These are phyloP conservation scores for Schrankia costaestrigalis DNA, from an alignment of 2,888 invertebrate genomes.

Conservation along the genomic window DNA sequence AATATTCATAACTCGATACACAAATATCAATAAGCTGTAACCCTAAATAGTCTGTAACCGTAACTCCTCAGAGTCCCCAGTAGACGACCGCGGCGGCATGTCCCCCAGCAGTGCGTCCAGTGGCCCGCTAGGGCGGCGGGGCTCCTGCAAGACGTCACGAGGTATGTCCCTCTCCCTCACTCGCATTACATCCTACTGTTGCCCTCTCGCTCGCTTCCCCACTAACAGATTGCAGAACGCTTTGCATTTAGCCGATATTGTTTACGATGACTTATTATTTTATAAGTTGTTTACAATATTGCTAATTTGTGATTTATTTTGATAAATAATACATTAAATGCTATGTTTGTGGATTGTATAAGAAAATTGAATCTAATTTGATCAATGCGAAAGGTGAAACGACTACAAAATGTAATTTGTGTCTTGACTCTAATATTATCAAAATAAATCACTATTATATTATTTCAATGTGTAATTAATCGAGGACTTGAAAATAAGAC, in stretches of 20 bases:
- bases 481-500: not conserved
- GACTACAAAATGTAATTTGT: too few relatives aligned
- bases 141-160: conserved; percentile 93
- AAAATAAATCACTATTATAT: not conserved
- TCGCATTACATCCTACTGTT: conserved; percentile 1
- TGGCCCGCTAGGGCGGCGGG: conserved; percentile 87
- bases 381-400: too few relatives aligned
- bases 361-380: too few relatives aligned
- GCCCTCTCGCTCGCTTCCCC: conserved; percentile 31
- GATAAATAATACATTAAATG: too few relatives aligned
- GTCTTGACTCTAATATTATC: too few relatives aligned
- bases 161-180: conserved; percentile 80
- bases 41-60: not conserved
- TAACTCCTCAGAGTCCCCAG: conserved; percentile 82
- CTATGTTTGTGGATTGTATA: too few relatives aligned
- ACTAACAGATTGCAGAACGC: conserved; percentile 42
- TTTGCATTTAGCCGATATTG: conserved; percentile 30
- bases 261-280: conserved; percentile 16
- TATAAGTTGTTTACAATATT: conserved; percentile 12
- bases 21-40: not conserved
- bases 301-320: conserved; percentile 20
- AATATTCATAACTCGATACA: not conserved
- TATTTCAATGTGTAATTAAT: not conserved
- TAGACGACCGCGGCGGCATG: conserved; percentile 87
- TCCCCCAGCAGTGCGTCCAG: conserved; percentile 85